These are phyloP conservation scores for Leptopilina syphax DNA, from an alignment of 2,888 invertebrate genomes.

Conservation along the genomic window DNA sequence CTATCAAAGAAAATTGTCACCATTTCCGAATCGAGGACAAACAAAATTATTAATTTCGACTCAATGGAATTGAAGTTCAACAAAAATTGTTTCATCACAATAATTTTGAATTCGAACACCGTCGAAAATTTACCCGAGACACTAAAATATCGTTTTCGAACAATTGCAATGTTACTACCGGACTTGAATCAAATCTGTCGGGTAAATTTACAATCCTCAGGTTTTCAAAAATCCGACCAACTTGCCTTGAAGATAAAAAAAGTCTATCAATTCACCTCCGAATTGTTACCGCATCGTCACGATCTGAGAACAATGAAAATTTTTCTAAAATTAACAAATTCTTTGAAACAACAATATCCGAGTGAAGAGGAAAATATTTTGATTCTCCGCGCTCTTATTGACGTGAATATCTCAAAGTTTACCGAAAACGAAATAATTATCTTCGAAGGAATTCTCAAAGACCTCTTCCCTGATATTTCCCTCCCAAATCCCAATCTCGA, in stretches of 20 bases:
- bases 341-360: constrained; percentile 80
- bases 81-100: constrained; percentile 81
- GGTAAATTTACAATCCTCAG: constrained; percentile 80
- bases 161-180: constrained; percentile 81
- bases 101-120: constrained; percentile 79
- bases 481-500: constrained; percentile 77
- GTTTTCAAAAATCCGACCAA: constrained; percentile 78
- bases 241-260: constrained; percentile 79
- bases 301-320: constrained; percentile 80
- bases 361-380: constrained; percentile 79
- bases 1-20: constrained; percentile 79
- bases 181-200: constrained; percentile 80
- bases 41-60: constrained; percentile 73
- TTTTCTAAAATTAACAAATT: constrained; percentile 75
- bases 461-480: constrained; percentile 79
- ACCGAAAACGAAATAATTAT: constrained; percentile 79
- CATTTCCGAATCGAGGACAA: constrained; percentile 74
- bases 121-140: constrained; percentile 78
- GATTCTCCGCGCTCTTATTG: constrained; percentile 79
- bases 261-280: constrained; percentile 77
- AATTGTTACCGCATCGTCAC: constrained; percentile 80
- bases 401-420: constrained; percentile 80
- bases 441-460: constrained; percentile 78
- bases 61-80: constrained; percentile 81
- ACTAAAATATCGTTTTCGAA: constrained; percentile 80